Evolutionary conservation across 2,888 invertebrate genomes (phyloP).

Genomic region (Dyspetes luteomarginatus): DNA sequence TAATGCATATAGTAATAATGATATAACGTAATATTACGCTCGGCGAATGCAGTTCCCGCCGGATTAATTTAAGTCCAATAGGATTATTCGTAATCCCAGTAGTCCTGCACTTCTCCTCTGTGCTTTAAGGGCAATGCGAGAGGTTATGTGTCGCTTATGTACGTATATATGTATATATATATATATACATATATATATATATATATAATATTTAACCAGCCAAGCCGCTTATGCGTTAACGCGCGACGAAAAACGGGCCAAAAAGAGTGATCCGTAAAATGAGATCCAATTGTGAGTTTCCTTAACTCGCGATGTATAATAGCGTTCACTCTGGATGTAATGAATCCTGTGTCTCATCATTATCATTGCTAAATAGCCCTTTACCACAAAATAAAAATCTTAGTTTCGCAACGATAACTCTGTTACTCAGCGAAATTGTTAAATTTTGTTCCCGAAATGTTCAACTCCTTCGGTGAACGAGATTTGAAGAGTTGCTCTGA

Average conservation of each 20-base stretch:
- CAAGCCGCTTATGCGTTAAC: neutral
- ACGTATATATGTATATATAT: too few species aligned
- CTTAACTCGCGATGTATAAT: constrained; percentile 41
- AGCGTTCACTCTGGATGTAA: constrained; percentile 70
- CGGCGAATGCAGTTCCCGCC: constrained; percentile 75
- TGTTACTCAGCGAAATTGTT: neutral
- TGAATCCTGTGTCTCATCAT: constrained; percentile 69
- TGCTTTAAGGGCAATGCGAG: constrained; percentile 35
- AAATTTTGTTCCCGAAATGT: too few species aligned
- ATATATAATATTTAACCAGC: constrained; percentile 2
- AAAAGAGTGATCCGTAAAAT: constrained; percentile 65
- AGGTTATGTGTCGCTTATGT: neutral
- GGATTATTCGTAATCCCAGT: constrained; percentile 80
- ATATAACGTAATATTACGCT: constrained; percentile 77
- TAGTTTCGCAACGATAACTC: neutral
- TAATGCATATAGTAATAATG: constrained; percentile 75
- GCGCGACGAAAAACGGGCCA: constrained; percentile 35
- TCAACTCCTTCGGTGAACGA: too few species aligned
- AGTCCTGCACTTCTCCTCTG: constrained; percentile 70
- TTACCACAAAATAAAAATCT: neutral
- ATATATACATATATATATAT: neutral
- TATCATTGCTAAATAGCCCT: constrained; percentile 60
- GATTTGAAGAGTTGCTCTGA: too few species aligned
- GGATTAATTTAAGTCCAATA: constrained; percentile 81
- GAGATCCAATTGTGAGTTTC: constrained; percentile 56